phyloP scores from a whole-genome alignment of 37 sponge, comb jelly and placozoan species.

The Dysidea cf. avara region DNA sequence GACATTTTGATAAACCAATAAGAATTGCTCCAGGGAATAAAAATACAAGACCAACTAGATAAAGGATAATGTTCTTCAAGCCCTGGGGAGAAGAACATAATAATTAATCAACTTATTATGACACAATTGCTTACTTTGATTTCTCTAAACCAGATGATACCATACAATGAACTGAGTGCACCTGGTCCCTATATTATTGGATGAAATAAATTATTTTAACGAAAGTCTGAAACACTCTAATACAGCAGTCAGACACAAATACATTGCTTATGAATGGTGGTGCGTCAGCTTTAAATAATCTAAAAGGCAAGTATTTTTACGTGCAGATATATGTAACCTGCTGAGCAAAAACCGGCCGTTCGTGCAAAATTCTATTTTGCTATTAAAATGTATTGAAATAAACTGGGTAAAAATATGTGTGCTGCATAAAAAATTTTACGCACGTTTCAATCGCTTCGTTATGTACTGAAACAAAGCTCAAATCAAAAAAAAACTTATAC shows the following conservation, averaged over 20 bases:
- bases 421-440: no score
- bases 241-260: no score
- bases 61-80: conserved; percentile 53
- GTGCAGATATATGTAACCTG: neutral
- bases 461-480: no score
- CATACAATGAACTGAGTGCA: conserved; percentile 67
- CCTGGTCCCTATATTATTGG: conserved; percentile 66
- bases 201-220: conserved; percentile 8
- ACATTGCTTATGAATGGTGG: no score
- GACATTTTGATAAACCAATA: conserved; percentile 57
- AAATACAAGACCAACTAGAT: conserved; percentile 39
- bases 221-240: no score
- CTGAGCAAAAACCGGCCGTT: no score
- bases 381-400: no score
- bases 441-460: no score
- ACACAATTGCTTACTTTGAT: conserved; percentile 49
- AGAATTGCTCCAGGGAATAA: conserved; percentile 44
- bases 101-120: neutral
- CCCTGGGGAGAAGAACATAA: conserved; percentile 32
- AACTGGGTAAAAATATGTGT: no score
- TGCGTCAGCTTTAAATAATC: no score
- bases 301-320: neutral
- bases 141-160: conserved; percentile 73
- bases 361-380: no score
- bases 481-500: no score